Percentiles rank a stretch among this genome's conserved stretches.
Conservation (phyloP, 2,888 invertebrate genomes). For the Steromphala cineraria region DNA sequence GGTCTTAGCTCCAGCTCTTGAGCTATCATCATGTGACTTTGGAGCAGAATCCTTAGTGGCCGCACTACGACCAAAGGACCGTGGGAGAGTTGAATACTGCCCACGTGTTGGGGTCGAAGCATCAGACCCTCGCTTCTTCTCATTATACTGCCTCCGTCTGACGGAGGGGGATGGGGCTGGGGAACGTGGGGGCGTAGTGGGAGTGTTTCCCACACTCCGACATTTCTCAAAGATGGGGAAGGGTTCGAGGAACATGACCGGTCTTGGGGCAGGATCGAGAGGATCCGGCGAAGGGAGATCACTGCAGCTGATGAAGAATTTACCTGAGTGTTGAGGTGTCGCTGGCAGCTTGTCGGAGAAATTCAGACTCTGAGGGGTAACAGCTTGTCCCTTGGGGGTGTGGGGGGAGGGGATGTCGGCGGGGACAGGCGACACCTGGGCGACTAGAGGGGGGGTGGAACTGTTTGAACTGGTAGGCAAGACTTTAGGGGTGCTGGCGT, state of each 20-base stretch:
- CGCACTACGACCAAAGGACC: not conserved
- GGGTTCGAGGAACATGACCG: not conserved
- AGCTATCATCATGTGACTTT: not conserved
- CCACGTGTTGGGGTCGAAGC: not conserved
- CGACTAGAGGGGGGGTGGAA: not conserved
- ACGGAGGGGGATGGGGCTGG: not conserved
- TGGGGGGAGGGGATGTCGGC: not conserved
- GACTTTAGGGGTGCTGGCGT: not conserved
- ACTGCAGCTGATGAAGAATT: not conserved
- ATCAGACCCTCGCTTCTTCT: not conserved
- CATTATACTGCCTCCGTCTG: not conserved
- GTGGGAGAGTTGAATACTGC: not conserved
- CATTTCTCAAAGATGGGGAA: not conserved
- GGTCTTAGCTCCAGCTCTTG: not conserved
- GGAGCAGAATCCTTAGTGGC: not conserved
- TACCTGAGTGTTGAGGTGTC: conserved; percentile 11
- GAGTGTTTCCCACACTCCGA: conserved; percentile 5
- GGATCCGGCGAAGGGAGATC: not conserved
- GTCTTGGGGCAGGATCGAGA: not conserved
- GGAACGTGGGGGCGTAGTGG: not conserved
- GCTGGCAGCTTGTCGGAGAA: not conserved
- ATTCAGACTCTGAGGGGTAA: not conserved
- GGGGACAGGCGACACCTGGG: not conserved
- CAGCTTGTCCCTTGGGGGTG: not conserved
- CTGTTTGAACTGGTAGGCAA: not conserved